Base-by-base conservation (phyloP, 2,888 invertebrate genomes). In the Sminthurinus aureus region DNA sequence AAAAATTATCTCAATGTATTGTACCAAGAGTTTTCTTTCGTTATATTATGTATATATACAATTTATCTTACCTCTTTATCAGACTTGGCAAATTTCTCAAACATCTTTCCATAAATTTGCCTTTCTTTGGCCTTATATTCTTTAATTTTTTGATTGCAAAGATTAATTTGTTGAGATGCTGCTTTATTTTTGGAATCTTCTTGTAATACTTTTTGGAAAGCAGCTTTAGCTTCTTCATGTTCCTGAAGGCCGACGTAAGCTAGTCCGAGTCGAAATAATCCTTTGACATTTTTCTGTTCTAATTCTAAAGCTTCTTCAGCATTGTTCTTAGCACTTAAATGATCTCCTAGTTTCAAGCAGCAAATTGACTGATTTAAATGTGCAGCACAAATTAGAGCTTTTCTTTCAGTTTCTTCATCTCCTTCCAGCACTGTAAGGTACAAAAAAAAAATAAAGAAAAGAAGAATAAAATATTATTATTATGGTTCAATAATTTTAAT, bases 31-130 rank as follows among this genome's bases (percentile, higher is more conserved):
- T 38, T 38, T 1, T 38, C 38, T 38, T 38, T 38, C 38, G 6
- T 38, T 38, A 38, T 38, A 38, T 38, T 38, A 38, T 38, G 38
- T 38, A 38, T 38, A 38, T 6, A 38, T 38, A 38, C 38, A 38
- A 38, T 38, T 38, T 69, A 11, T 20, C 24, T 11, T 74, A 83
- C 83, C 83, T 83, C 38, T 51, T 20, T 79, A 26, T 84, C 75
- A 12, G 51, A 38, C 9, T 15, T 52, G 0, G 79, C 84, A 51
- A 79, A 95, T 91, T 96, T 97, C 89, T 96, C 94, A 91, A 99
- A 99, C 96, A 99, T 98, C 91, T 96, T 97, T 18, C 95, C 95
- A 91, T 97, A 99, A 64, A 96, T 92, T 90, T 94, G 93, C 91
- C 95, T 97, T 90, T 98, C 97, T 85, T 93, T 94, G 82, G 94